These are phyloP conservation scores for Bufo bufo DNA, from an alignment of 2,113 vertebrate species.

Conservation along the genomic window DNA sequence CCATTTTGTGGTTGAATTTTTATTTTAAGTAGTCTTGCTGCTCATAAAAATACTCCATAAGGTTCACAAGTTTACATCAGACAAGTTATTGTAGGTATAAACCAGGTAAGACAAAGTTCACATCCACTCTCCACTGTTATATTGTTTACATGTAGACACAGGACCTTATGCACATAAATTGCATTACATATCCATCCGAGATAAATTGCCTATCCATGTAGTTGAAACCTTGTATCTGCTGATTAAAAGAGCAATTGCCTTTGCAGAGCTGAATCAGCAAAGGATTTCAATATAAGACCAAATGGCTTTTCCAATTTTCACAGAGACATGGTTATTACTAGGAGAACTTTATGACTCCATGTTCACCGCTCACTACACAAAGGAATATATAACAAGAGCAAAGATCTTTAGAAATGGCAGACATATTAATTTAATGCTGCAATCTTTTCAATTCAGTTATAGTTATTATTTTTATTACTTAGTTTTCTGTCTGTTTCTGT, in stretches of 20 bases:
- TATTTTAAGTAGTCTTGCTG: not conserved
- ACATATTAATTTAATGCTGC: not conserved
- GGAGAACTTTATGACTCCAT: not conserved
- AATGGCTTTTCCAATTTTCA: slow-evolving; percentile 29
- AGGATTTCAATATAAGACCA: slow-evolving; percentile 12
- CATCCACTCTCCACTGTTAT: too few species aligned
- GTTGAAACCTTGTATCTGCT: not conserved
- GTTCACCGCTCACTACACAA: slow-evolving; percentile 14
- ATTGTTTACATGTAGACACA: too few species aligned
- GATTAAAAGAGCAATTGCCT: not conserved
- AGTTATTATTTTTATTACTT: slow-evolving; percentile 9
- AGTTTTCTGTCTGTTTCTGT: not conserved
- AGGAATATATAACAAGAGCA: slow-evolving; percentile 1
- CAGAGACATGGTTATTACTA: slow-evolving; percentile 12
- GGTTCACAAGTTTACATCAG: not conserved
- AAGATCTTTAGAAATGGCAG: not conserved
- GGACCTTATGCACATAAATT: not conserved
- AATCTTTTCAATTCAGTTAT: not conserved
- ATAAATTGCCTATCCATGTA: too few species aligned
- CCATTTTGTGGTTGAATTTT: too few species aligned
- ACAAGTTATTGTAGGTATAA: too few species aligned
- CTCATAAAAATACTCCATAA: not conserved
- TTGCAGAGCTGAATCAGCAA: not conserved
- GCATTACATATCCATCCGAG: not conserved
- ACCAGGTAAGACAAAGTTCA: too few species aligned